Percentiles rank a stretch among this genome's conserved stretches.
phyloP scores from a whole-genome alignment of 2,113 vertebrate species.

The Cavia aperea region DNA sequence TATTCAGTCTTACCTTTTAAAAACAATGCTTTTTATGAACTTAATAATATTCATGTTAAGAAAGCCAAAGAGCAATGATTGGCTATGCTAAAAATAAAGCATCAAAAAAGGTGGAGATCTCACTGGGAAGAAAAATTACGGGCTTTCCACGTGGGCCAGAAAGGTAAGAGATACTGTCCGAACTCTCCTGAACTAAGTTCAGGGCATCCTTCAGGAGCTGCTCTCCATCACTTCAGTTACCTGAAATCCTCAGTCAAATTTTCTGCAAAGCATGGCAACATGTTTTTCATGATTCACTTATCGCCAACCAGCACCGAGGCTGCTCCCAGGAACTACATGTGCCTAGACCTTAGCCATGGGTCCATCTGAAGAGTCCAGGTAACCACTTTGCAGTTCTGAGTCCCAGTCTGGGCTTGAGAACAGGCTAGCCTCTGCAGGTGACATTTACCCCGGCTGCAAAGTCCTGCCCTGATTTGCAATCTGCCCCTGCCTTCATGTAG shows the following conservation, averaged over 20 bases:
- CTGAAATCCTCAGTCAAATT: neutral
- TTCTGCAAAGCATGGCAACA: neutral
- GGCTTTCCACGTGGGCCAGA: no score
- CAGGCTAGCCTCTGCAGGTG: accelerated
- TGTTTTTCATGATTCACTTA: neutral
- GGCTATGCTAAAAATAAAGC: neutral
- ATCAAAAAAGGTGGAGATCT: no score
- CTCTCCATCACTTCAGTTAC: neutral
- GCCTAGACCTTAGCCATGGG: neutral
- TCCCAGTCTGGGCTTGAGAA: neutral
- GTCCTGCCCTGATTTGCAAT: neutral
- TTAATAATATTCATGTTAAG: neutral
- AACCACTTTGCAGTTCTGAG: accelerated
- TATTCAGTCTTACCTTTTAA: neutral
- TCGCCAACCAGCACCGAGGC: accelerated
- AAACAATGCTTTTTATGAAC: neutral
- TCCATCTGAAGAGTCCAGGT: neutral
- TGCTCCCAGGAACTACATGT: accelerated
- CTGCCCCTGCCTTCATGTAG: neutral
- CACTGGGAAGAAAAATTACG: neutral
- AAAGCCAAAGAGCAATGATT: neutral
- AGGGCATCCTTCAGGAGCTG: neutral
- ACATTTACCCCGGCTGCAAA: no score
- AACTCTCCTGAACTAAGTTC: accelerated
- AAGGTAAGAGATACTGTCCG: accelerated